These are phyloP conservation scores for Trochalopteron elliotii DNA, from an alignment of 2,113 vertebrate genomes.

Conservation along the genomic window DNA sequence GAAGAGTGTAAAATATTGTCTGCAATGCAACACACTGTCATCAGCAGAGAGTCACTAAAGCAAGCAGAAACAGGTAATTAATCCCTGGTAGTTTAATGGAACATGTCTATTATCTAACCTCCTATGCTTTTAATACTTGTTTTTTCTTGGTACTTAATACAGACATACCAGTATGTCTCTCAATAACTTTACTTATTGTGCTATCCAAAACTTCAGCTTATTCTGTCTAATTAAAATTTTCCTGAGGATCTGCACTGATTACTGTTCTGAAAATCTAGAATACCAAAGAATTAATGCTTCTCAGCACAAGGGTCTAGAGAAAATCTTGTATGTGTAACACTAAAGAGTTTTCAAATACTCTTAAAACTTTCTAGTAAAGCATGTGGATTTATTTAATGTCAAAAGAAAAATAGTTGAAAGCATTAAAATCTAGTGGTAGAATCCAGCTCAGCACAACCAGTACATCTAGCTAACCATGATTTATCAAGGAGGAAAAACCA, in stretches of 20 bases:
- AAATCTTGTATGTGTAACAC: background rate
- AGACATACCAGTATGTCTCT: background rate
- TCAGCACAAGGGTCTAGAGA: background rate
- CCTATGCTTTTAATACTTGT: background rate
- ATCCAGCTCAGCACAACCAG: background rate
- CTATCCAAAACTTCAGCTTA: background rate
- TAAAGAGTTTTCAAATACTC: background rate
- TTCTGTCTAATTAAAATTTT: background rate
- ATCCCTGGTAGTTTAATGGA: background rate
- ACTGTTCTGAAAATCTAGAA: background rate
- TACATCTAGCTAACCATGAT: background rate
- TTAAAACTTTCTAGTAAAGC: background rate
- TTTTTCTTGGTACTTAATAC: background rate
- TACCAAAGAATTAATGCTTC: background rate
- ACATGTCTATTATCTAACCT: background rate
- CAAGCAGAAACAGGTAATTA: background rate
- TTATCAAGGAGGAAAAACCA: background rate
- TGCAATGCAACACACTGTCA: constrained; percentile 54
- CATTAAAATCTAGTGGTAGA: background rate
- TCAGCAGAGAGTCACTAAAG: background rate
- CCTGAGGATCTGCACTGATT: background rate
- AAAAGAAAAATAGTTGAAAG: background rate
- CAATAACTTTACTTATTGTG: background rate
- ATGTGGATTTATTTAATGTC: background rate
- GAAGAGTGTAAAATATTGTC: constrained; percentile 90